phyloP scores from a whole-genome alignment of 2,797 vertebrate genomes.

The Cossypha niveicapilla region DNA sequence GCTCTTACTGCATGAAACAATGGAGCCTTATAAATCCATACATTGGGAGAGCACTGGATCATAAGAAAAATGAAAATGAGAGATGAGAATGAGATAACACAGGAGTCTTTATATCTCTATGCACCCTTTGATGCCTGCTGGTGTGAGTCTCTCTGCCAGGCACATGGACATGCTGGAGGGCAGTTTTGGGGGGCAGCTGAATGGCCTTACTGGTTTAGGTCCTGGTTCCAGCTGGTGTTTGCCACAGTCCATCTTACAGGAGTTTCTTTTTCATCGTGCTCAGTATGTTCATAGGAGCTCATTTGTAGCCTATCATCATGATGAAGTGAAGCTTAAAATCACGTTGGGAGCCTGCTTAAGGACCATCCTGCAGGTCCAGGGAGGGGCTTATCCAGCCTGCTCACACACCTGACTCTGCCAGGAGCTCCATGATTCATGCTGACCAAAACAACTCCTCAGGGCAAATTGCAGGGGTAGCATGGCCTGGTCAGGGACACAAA shows the following conservation, averaged over 20 bases:
- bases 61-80: neutral
- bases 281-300: neutral
- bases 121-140: neutral
- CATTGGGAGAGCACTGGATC: neutral
- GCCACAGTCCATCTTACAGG: neutral
- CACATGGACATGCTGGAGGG: rapidly evolving
- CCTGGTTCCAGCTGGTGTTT: neutral
- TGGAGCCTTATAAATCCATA: neutral
- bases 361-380: neutral
- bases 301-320: neutral
- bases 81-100: neutral
- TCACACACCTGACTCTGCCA: neutral
- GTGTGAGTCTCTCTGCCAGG: neutral
- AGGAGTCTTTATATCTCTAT: neutral
- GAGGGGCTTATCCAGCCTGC: neutral
- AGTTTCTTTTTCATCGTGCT: neutral
- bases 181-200: neutral
- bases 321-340: slow-evolving; percentile 32
- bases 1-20: neutral
- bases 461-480: neutral
- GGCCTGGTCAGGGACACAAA: neutral
- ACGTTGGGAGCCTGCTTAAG: neutral
- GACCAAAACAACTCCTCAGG: neutral
- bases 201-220: neutral
- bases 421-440: neutral